These are phyloP conservation scores for Tetramorium bicarinatum DNA, from an alignment of 2,888 invertebrate species.

Conservation along the genomic window DNA sequence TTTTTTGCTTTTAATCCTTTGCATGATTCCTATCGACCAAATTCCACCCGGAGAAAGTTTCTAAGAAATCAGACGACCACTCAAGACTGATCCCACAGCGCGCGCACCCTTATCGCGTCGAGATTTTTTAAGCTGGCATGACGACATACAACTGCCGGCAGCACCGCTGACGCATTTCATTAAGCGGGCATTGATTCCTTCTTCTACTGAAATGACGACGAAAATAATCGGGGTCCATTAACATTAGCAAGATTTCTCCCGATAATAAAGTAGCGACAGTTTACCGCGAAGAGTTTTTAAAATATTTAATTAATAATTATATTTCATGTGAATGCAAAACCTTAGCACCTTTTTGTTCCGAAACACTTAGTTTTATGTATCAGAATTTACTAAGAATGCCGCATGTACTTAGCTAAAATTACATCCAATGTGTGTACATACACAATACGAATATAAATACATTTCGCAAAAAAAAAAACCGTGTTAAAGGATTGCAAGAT, in stretches of 20 bases:
- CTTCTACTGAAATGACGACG: not conserved
- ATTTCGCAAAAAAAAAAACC: not conserved
- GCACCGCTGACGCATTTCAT: conserved; percentile 16
- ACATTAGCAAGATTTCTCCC: not conserved
- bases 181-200: conserved; percentile 15
- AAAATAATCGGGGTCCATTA: conserved; percentile 13
- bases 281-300: not conserved
- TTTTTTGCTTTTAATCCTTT: not conserved
- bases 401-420: not conserved
- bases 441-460: not conserved
- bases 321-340: not conserved
- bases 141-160: conserved; percentile 7
- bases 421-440: not conserved
- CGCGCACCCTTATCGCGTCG: conserved; percentile 36
- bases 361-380: not conserved
- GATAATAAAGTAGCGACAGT: not conserved
- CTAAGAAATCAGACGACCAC: conserved; percentile 60
- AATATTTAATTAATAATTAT: not conserved
- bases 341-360: not conserved
- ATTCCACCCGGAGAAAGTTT: conserved; percentile 58
- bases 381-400: not conserved
- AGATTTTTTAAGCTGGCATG: conserved; percentile 43
- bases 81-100: conserved; percentile 53
- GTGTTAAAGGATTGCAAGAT: not conserved
- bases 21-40: conserved; percentile 50